A percentile compares a stretch with the other conserved stretches of the same genome.
phyloP scores from a whole-genome alignment of 2,797 vertebrate species.

The Leuciscus waleckii region DNA sequence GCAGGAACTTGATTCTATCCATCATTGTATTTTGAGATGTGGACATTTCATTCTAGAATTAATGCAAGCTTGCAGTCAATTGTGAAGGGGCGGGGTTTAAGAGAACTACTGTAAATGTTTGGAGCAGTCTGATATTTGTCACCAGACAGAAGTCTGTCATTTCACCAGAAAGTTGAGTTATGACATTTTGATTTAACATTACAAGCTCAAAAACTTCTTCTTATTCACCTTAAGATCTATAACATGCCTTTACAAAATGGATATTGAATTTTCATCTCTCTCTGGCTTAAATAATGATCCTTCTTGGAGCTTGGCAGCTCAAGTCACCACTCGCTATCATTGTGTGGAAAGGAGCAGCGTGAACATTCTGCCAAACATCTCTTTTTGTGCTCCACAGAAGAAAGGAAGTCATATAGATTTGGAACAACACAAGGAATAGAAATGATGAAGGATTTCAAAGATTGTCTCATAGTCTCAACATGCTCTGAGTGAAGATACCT shows the following conservation, averaged over 20 bases:
- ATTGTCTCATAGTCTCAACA: slow-evolving; percentile 10
- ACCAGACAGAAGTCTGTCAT: not conserved
- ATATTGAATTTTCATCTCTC: not conserved
- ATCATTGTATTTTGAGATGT: not conserved
- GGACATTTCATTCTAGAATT: no score
- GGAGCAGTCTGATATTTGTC: not conserved
- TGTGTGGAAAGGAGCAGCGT: not conserved
- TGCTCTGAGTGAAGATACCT: slow-evolving; percentile 46
- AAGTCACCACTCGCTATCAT: not conserved
- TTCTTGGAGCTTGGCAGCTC: not conserved
- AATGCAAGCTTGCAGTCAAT: no score
- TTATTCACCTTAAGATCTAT: not conserved
- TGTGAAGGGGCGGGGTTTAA: no score
- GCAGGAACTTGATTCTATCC: no score
- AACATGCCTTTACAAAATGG: not conserved
- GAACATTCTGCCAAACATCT: not conserved
- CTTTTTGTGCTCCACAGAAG: not conserved
- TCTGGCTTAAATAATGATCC: not conserved
- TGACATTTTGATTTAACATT: not conserved
- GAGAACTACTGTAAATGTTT: no score
- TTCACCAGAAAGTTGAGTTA: not conserved
- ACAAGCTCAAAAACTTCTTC: no score
- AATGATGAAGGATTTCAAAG: not conserved
- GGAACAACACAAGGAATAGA: not conserved
- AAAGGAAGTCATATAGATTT: not conserved